Evolutionary conservation across 2,797 vertebrate species (phyloP), one percentile per base, ranked within the genome.

Genomic region (Rhinichthys osculus): DNA sequence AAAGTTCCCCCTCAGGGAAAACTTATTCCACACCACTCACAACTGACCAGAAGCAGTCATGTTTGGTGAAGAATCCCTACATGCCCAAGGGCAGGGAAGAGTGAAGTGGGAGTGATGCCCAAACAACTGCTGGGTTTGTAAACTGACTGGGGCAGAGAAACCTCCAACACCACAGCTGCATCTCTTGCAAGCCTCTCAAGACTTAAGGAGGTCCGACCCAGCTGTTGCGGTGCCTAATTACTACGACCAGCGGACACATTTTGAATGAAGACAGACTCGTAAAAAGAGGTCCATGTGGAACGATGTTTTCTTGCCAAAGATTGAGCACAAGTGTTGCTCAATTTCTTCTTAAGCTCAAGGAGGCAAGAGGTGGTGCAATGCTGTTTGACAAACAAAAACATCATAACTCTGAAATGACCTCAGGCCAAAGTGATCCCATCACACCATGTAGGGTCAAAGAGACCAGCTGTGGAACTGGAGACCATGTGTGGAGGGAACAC

Each of bases 301-400:
- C 14, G 66, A 35, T 33, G 71, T 74, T 57, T 85, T 57, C 42
- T 23, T 33, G 83, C 62, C n/a, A 42, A 57, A 84, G 47, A 57
- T 42, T 62, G 66, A 83, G 19, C 54, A 33, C 4, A 7, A 83
- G 54, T 67, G 72, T 81, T 74, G 84, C n/a, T 52, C 44, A 81
- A 85, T 8, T 17, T 81, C 44, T 81, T 74, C 59, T 67, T 59
- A 74, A 81, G 23, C 69, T 73, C 69, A 81, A 66, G 40, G n/a
- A 73, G 70, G 54, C 33, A 47, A 44, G 69, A 64, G 33, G 33
- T 80, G 66, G 54, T 21, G 50, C 40, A 59, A 69, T 85, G 52
- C 78, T 81, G 54, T 81, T n/a, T 67, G 70, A 85, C 78, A 81
- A 81, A 85, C 78, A 81, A 74, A 81, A 85, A 85, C 78, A 85